A percentile compares a stretch with the other conserved stretches of the same genome.
Conservation (phyloP, 2,113 vertebrate species). For the Macheiramphus alcinus region DNA sequence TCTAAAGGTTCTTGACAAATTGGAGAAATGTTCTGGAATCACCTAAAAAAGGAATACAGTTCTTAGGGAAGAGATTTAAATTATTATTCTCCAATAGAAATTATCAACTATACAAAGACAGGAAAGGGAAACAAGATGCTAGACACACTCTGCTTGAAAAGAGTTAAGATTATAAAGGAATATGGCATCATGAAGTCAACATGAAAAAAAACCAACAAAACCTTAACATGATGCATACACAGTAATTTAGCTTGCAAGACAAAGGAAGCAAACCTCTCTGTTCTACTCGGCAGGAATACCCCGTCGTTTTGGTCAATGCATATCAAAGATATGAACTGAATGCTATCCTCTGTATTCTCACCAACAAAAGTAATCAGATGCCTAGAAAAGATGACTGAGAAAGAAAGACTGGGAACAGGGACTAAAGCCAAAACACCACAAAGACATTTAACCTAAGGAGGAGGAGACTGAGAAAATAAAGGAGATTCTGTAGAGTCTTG, state of each 20-base stretch:
- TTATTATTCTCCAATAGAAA: not conserved
- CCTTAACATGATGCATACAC: not conserved
- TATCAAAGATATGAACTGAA: not conserved
- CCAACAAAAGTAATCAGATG: not conserved
- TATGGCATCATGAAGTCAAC: not conserved
- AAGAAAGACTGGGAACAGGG: not conserved
- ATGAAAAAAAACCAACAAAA: not conserved
- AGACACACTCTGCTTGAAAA: not conserved
- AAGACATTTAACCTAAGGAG: not conserved
- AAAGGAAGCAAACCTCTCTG: not conserved
- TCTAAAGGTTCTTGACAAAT: not conserved
- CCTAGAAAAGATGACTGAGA: not conserved
- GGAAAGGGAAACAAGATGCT: not conserved
- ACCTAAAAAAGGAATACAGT: not conserved
- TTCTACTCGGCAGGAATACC: not conserved
- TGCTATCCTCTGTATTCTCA: not conserved
- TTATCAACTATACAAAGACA: not conserved
- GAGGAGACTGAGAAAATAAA: not conserved
- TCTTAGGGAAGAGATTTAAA: not conserved
- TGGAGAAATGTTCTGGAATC: not conserved
- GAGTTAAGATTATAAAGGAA: not conserved
- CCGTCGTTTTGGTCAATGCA: rapidly evolving
- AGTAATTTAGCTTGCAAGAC: not conserved
- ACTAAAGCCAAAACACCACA: not conserved
- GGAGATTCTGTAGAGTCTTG: not conserved